Conservation (phyloP, 2,888 invertebrate species). For the Ectemnius continuus region DNA sequence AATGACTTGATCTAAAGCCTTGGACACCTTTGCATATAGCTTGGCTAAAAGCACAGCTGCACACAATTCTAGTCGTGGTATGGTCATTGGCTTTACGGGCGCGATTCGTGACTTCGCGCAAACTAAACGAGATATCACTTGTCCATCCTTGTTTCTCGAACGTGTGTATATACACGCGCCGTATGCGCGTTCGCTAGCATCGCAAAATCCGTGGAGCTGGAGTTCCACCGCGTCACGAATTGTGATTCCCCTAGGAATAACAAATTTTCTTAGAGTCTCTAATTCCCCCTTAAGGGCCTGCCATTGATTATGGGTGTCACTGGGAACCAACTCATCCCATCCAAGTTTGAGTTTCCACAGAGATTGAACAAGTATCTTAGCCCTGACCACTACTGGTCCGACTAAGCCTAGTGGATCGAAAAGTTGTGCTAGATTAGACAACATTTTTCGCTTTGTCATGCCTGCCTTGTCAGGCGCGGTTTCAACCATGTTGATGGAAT, state of each 20-base stretch:
- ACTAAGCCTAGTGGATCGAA: slow-evolving; percentile 25
- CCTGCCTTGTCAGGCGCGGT: not conserved
- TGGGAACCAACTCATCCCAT: slow-evolving; percentile 21
- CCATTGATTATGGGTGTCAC: slow-evolving; percentile 5
- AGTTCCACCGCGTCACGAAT: not conserved
- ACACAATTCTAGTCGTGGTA: slow-evolving; percentile 17
- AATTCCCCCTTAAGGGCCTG: not conserved
- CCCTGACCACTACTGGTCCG: slow-evolving; percentile 12
- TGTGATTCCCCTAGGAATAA: not conserved
- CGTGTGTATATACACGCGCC: slow-evolving; percentile 19
- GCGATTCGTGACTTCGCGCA: slow-evolving; percentile 17
- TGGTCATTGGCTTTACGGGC: slow-evolving; percentile 4
- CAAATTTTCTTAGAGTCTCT: not conserved
- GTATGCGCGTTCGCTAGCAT: slow-evolving; percentile 15
- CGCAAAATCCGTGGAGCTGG: slow-evolving; percentile 21
- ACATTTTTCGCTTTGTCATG: slow-evolving; percentile 20
- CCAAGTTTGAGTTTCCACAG: not conserved
- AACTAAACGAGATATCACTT: not conserved
- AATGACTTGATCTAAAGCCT: not conserved
- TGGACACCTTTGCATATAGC: not conserved
- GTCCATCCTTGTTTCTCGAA: not conserved
- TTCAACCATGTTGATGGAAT: not conserved
- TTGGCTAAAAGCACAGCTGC: slow-evolving; percentile 8
- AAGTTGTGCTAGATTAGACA: slow-evolving; percentile 9
- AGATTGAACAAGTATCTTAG: slow-evolving; percentile 17